Evolutionary conservation across 2,797 vertebrate species (phyloP), one percentile per base, ranked within the genome.

Genomic region (Fratercula arctica): DNA sequence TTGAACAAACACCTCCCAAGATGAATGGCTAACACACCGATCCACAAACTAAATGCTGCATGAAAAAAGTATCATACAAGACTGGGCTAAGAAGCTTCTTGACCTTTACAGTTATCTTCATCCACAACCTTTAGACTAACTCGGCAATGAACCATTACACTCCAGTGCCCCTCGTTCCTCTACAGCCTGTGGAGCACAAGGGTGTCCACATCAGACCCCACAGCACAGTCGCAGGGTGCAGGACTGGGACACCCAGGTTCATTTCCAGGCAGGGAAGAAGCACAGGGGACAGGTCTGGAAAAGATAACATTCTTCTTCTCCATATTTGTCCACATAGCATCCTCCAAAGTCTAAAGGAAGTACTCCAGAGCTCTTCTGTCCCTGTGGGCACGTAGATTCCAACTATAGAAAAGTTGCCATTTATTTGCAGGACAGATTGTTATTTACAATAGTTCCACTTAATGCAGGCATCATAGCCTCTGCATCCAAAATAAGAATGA

Each of bases 391-490:
- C 16, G 0, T 23, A 74, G 23, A 57, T 39, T 84, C 31, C 70
- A 50, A 89, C 95, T 95, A 60, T 3, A 60, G 93, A 91, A 94
- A 51, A 85, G 50, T 5, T 86, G 85, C 56, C 86, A 95, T 77
- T 95, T 96, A 94, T 95, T 90, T 95, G 50, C 89, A 84, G 85
- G 90, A 88, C 95, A 91, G 80, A 77, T 6, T 93, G 69, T 54
- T 96, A 92, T 90, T 95, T 95, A 92, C 93, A 95, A 84, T 11
- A 97, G 76, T 28, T 94, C 45, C 43, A n/a, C 80, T 92, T 93
- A 91, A 95, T 46, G 89, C 82, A 78, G 84, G 66, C 56, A 89
- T 86, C 85, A 66, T 35, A 93, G 80, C 67, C 53, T 53, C 66
- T 70, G 33, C 78, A 95, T 35, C 68, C 41, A 88, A 50, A 86